Base-by-base conservation (phyloP, 2,888 invertebrate genomes). In the Eilema griseolum region DNA sequence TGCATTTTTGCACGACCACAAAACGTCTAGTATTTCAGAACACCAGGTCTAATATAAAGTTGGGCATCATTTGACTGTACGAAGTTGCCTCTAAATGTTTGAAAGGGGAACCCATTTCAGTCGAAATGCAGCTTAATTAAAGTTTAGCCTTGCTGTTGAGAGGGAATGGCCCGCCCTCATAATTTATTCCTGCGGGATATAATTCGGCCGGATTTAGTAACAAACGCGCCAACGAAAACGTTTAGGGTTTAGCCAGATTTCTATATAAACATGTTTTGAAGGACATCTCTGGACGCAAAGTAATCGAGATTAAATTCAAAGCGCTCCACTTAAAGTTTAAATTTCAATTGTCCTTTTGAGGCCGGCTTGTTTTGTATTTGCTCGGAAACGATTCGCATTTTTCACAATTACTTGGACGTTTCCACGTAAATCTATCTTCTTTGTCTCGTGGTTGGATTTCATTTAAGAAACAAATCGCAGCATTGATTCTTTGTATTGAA, bases 401-500 rank as follows among this genome's bases (percentile, higher is more conserved):
- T 94, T 94, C 94, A 93, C 94, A 94, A 94, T 94, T 94, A 94
- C 93, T 92, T 87, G 90, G 93, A 93, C 92, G 88, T 92, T 93
- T 90, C 85, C 89, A 86, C 91, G 89, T 90, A 93, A 93, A 94
- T 94, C 93, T 88, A 92, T 94, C 93, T 94, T 93, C 92, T 92
- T 93, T 93, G 92, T 92, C 88, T 88, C 86, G 86, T 86, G 85
- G 88, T 86, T 86, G 88, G 91, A 90, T 89, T 93, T 92, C 90
- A 91, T 92, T 93, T 92, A 90, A 79, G 86, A 88, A 90, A 90
- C 89, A 91, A 92, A 92, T 91, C 88, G 86, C 84, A 79, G 83
- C 85, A 89, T 88, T 89, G 86, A 86, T 84, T 83, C 83, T 85
- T 89, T 90, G 85, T 88, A 66, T 86, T 83, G 83, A 85, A 81